Percentiles rank a stretch among this genome's conserved stretches.
Evolutionary conservation across 2,113 vertebrate species (phyloP).

Genomic region (Struthio camelus): DNA sequence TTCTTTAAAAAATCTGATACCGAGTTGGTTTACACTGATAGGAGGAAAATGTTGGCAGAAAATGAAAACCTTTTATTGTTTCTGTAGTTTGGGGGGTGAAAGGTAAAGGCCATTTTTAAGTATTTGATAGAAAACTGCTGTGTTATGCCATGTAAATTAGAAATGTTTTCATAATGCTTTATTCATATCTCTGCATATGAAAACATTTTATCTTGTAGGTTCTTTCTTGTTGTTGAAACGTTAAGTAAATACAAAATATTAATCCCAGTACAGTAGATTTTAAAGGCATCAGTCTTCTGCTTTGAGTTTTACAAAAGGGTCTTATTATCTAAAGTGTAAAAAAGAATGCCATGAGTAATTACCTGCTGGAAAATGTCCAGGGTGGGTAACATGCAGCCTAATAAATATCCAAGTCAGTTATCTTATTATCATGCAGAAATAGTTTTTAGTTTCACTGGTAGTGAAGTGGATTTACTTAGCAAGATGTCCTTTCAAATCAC

Average conservation of each 20-base stretch:
- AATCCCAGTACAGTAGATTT: background rate
- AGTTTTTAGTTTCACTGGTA: background rate
- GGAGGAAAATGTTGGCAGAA: slow-evolving; percentile 30
- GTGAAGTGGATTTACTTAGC: background rate
- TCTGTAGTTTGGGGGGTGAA: background rate
- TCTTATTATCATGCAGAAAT: background rate
- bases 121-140: slow-evolving; percentile 5
- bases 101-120: slow-evolving; percentile 25
- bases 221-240: slow-evolving; percentile 15
- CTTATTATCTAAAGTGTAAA: slow-evolving; percentile 1
- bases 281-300: background rate
- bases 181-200: background rate
- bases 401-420: background rate
- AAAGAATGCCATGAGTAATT: background rate
- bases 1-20: slow-evolving; percentile 59
- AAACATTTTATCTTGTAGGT: slow-evolving; percentile 11
- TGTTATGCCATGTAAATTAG: background rate
- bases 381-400: background rate
- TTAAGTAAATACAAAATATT: slow-evolving; percentile 42
- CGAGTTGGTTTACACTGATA: slow-evolving; percentile 27
- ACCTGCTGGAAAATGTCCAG: background rate
- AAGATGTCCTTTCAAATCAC: background rate
- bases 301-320: background rate
- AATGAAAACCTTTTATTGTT: slow-evolving; percentile 35
- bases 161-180: background rate